A percentile compares a stretch with the other conserved stretches of the same genome.
phyloP scores from a whole-genome alignment of 2,113 vertebrate genomes.

The Petromus typicus region DNA sequence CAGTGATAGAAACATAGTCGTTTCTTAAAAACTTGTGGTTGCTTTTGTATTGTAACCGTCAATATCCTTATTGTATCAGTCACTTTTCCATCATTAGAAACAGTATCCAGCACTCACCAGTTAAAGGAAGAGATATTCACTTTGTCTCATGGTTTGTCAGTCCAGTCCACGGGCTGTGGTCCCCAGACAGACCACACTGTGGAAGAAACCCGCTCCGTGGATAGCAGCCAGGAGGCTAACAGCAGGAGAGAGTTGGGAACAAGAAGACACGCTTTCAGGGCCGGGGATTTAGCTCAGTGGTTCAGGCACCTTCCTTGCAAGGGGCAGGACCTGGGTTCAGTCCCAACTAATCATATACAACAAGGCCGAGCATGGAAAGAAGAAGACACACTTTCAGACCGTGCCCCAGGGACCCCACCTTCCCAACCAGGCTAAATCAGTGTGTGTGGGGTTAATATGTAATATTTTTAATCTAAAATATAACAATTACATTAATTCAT shows the following conservation, averaged over 20 bases:
- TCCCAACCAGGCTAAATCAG: neutral
- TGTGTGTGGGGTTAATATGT: accelerated
- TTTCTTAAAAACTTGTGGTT: neutral
- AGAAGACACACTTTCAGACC: too few species aligned
- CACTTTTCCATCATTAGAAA: neutral
- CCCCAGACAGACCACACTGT: neutral
- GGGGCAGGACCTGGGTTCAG: too few species aligned
- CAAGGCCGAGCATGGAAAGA: too few species aligned
- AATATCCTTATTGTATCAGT: neutral
- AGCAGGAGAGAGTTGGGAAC: neutral
- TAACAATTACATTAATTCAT: neutral
- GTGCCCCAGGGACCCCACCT: neutral
- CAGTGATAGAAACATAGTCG: neutral
- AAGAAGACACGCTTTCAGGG: too few species aligned
- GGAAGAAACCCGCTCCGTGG: neutral
- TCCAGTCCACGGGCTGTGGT: neutral
- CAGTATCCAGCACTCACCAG: neutral
- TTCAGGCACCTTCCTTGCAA: too few species aligned
- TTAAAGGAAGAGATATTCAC: neutral
- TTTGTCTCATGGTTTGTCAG: neutral
- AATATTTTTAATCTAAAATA: neutral
- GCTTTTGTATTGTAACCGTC: neutral
- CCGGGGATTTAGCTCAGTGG: too few species aligned
- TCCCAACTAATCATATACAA: too few species aligned
- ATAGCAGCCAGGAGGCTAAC: too few species aligned